Base-by-base conservation (phyloP, 2,797 vertebrate species). In the Arctocebus calabarensis region DNA sequence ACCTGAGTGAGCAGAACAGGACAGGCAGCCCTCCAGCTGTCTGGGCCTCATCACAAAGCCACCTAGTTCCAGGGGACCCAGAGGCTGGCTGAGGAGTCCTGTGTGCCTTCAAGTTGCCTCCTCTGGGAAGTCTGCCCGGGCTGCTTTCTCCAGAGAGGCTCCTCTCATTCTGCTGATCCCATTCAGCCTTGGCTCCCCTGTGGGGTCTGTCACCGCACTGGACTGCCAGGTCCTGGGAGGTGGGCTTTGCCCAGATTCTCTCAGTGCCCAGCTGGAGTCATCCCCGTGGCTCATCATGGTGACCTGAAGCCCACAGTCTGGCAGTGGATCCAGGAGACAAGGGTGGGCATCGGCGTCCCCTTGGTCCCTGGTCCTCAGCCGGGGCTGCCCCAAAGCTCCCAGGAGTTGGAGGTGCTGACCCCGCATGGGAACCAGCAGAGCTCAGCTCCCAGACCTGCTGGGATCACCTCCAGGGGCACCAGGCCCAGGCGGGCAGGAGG, bases 1-100 rank as follows among this genome's bases (percentile, higher is more conserved):
- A 0, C 19, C 2, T 3, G 7, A 5, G 25, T 0, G 10, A 23
- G 48, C 0, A n/a, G 62, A 20, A 2, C 1, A 29, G 43, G 64
- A 6, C 0, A 0, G 20, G 32, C 0, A 3, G 48, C 57, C 16
- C 5, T 6, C 8, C 3, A 4, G 62, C 32, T 59, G 13, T 22
- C 7, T 4, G n/a, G 22, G 52, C 77, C 6, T 3, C 7, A 25
- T 2, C 37, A 45, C 59, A 64, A 14, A 37, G 52, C 25, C 37
- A 0, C 34, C 32, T 0, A 10, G 16, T 3, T 70, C 11, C 1
- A 25, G n/a, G 62, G 66, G 7, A 19, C 25, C 59, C 1, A 10
- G 52, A 75, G 59, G 34, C 14, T 4, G 0, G 48, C 66, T 3
- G 13, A 22, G 27, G 5, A 20, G 12, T 43, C 29, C 61, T 0